Evolutionary conservation across 2,113 vertebrate genomes (phyloP).

Genomic region (Calyptomena viridis): DNA sequence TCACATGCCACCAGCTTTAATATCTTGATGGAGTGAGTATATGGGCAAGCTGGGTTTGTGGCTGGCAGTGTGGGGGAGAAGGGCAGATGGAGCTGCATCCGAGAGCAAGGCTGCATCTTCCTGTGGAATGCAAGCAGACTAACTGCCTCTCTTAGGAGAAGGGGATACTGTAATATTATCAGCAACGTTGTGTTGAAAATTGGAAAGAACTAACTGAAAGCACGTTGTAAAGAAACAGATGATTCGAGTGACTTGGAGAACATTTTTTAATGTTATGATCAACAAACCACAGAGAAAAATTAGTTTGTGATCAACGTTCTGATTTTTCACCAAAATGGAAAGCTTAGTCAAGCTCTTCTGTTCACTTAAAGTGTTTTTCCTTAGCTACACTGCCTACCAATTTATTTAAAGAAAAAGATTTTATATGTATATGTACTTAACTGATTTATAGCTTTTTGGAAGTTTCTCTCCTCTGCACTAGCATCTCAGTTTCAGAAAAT

Average conservation of each 20-base stretch:
- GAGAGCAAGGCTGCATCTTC: not conserved
- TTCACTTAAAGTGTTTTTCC: not conserved
- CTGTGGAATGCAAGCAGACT: not conserved
- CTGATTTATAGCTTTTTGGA: not conserved
- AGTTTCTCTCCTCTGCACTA: not conserved
- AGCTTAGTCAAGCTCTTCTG: constrained; percentile 5
- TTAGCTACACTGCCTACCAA: not conserved
- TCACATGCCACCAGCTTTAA: not conserved
- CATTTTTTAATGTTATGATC: constrained; percentile 57
- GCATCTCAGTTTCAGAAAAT: not conserved
- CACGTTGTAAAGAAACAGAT: constrained; percentile 35
- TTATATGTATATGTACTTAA: not conserved
- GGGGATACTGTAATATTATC: constrained; percentile 43
- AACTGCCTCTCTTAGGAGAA: not conserved
- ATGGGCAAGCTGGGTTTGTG: not conserved
- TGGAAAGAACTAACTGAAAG: constrained; percentile 50
- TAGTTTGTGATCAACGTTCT: constrained; percentile 41
- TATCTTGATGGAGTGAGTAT: not conserved
- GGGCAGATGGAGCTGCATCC: not conserved
- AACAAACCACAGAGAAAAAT: constrained; percentile 58
- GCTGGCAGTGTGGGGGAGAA: not conserved
- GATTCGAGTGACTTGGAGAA: constrained; percentile 7
- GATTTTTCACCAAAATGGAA: constrained; percentile 29
- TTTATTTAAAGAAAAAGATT: not conserved
- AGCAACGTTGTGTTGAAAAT: not conserved